phyloP scores from a whole-genome alignment of 2,797 vertebrate genomes.

The Parauchenoglanis punctatus region DNA sequence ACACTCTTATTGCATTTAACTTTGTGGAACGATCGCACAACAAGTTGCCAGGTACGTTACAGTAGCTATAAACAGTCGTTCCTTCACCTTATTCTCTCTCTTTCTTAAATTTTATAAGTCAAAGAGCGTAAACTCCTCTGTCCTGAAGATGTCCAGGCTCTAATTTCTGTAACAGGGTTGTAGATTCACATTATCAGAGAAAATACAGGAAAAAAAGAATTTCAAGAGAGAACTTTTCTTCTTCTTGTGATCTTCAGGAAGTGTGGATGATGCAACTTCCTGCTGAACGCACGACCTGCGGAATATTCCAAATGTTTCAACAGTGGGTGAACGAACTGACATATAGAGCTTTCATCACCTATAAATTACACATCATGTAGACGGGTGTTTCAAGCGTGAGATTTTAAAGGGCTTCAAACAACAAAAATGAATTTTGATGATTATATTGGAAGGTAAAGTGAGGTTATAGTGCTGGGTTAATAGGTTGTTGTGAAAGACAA shows the following conservation, averaged over 20 bases:
- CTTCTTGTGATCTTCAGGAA: neutral
- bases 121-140: neutral
- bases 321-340: too few relatives aligned
- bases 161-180: neutral
- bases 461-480: neutral
- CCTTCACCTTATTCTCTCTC: neutral
- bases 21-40: neutral
- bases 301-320: too few relatives aligned
- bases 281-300: neutral
- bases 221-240: too few relatives aligned
- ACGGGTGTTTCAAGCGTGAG: neutral
- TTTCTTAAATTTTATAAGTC: too few relatives aligned
- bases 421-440: too few relatives aligned
- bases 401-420: neutral
- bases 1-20: neutral
- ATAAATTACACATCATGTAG: too few relatives aligned
- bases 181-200: neutral
- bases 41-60: neutral
- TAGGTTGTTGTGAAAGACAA: neutral
- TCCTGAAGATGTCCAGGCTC: neutral
- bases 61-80: neutral
- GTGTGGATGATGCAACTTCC: neutral
- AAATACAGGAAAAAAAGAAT: too few relatives aligned
- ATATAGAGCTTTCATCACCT: too few relatives aligned
- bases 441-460: neutral